Conservation (phyloP, 2,113 vertebrate species). For the Bothrops jararaca region DNA sequence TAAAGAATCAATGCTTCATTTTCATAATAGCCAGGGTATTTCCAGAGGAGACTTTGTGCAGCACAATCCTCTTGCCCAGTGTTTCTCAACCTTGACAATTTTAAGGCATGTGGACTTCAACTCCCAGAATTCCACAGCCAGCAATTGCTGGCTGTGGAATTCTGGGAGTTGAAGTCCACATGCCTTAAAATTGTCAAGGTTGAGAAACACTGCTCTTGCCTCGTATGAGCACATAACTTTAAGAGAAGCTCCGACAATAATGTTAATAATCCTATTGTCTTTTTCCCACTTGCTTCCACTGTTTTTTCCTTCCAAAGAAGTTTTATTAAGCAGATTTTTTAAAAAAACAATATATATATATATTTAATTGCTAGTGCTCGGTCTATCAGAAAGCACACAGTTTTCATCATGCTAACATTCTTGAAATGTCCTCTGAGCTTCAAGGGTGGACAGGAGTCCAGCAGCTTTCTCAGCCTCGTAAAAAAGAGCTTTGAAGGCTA, state of each 20-base stretch:
- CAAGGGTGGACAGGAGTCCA: neutral
- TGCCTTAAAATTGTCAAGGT: too few species aligned
- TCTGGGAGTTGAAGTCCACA: too few species aligned
- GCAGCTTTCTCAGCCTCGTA: neutral
- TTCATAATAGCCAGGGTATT: neutral
- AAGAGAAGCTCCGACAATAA: neutral
- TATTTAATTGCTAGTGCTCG: neutral
- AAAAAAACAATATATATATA: neutral
- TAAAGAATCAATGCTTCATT: neutral
- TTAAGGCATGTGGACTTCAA: too few species aligned
- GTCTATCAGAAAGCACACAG: neutral
- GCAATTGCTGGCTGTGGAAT: too few species aligned
- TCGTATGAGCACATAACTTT: neutral
- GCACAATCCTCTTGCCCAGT: neutral
- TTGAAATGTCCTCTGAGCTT: neutral
- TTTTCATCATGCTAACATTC: neutral
- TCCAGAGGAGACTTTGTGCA: neutral
- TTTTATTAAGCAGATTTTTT: neutral
- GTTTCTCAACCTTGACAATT: too few species aligned
- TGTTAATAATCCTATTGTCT: neutral
- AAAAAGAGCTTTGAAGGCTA: neutral
- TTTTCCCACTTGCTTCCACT: neutral
- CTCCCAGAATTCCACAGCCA: too few species aligned
- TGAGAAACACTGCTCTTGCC: too few species aligned
- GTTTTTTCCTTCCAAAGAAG: neutral